phyloP scores from a whole-genome alignment of 2,113 vertebrate species.

The Daboia siamensis region DNA sequence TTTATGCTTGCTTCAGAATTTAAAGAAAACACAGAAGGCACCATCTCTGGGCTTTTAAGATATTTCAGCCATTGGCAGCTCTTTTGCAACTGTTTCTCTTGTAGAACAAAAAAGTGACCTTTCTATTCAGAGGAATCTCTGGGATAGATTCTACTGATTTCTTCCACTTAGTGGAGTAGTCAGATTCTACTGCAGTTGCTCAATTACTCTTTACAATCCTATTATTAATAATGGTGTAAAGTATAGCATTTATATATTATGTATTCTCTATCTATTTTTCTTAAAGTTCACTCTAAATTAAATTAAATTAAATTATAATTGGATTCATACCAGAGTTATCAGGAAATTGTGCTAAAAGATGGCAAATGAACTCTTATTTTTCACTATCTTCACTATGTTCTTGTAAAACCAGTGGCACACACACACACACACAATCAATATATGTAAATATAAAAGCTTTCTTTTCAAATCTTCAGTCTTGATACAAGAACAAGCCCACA shows the following conservation, averaged over 20 bases:
- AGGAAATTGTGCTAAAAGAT: not conserved
- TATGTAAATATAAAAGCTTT: not conserved
- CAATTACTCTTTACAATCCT: slow-evolving; percentile 11
- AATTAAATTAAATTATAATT: not conserved
- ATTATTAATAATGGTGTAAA: slow-evolving; percentile 34
- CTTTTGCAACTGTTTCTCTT: slow-evolving; percentile 39
- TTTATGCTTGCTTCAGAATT: slow-evolving; percentile 51
- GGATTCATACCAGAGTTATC: not conserved
- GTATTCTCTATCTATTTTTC: not conserved
- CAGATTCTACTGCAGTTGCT: slow-evolving; percentile 35
- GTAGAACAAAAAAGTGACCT: slow-evolving; percentile 43
- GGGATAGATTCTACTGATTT: not conserved
- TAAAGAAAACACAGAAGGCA: slow-evolving; percentile 33
- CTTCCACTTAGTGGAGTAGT: slow-evolving; percentile 25
- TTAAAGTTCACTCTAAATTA: slow-evolving; percentile 1
- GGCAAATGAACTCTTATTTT: not conserved
- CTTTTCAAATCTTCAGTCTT: not conserved
- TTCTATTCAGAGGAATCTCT: slow-evolving; percentile 48
- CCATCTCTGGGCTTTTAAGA: slow-evolving; percentile 8
- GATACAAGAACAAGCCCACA: not conserved
- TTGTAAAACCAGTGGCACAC: not conserved
- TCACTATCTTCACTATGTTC: not conserved
- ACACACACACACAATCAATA: not conserved
- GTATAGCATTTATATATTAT: slow-evolving; percentile 22
- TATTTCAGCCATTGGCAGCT: slow-evolving; percentile 26